These are phyloP conservation scores for Drosophila punjabiensis DNA, from an alignment of 1,140 invertebrate species.

Conservation along the genomic window DNA sequence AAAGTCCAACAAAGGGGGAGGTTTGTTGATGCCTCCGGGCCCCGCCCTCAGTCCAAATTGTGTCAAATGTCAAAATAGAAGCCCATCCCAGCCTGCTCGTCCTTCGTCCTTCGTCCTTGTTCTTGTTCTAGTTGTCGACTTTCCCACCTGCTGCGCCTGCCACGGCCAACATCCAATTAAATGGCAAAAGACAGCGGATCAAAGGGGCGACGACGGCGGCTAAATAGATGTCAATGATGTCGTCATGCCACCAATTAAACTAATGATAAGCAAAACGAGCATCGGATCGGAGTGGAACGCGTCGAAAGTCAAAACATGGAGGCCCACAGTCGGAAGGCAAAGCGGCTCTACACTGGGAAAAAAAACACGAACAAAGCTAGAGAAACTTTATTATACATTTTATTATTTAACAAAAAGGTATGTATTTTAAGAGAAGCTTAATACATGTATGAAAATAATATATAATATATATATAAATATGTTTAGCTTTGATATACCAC, in stretches of 20 bases:
- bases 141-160: conserved; percentile 60
- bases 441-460: too few species aligned
- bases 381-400: too few species aligned
- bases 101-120: conserved; percentile 1
- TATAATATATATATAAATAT: too few species aligned
- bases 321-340: background rate
- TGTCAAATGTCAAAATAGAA: conserved; percentile 82
- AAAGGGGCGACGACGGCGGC: background rate
- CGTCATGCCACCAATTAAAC: conserved; percentile 84
- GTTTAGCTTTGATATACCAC: too few species aligned
- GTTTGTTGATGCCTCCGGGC: conserved; percentile 46
- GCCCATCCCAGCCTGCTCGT: too few species aligned
- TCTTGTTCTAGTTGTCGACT: too few species aligned
- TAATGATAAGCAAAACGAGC: conserved; percentile 75
- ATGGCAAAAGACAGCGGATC: conserved; percentile 56
- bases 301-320: conserved; percentile 74
- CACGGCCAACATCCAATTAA: conserved; percentile 77
- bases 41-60: conserved; percentile 52
- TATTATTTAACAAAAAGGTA: too few species aligned
- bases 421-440: too few species aligned
- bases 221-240: conserved; percentile 44
- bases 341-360: conserved; percentile 1
- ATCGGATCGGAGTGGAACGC: conserved; percentile 27
- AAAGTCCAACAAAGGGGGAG: conserved; percentile 56
- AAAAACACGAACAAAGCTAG: background rate